These are phyloP conservation scores for Ylistrum balloti DNA, from an alignment of 1,140 invertebrate genomes.

Conservation along the genomic window DNA sequence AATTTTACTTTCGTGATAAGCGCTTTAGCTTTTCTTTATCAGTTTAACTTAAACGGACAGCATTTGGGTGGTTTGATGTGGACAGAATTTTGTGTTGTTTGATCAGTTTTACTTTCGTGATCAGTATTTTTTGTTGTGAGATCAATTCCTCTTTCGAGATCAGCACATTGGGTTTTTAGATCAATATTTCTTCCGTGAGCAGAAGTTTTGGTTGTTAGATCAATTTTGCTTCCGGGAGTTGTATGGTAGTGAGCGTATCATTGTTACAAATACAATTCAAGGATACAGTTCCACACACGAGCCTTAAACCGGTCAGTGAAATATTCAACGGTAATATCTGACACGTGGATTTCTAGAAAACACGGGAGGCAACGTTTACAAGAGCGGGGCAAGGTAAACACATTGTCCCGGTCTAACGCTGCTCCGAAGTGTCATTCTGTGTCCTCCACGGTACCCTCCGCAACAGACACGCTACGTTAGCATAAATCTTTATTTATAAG, in stretches of 20 bases:
- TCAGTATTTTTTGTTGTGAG: too few relatives aligned
- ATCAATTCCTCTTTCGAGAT: too few relatives aligned
- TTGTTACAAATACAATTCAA: not conserved
- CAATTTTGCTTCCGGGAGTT: not conserved
- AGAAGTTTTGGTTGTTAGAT: too few relatives aligned
- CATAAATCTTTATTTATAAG: conserved; percentile 32
- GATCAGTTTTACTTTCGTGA: not conserved
- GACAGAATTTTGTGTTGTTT: too few relatives aligned
- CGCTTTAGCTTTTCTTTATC: too few relatives aligned
- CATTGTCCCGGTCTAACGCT: not conserved
- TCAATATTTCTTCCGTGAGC: too few relatives aligned
- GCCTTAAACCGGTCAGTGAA: not conserved
- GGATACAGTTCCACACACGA: not conserved
- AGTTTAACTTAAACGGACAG: too few relatives aligned
- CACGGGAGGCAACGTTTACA: not conserved
- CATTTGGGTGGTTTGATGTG: too few relatives aligned
- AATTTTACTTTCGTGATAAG: too few relatives aligned
- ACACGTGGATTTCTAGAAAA: not conserved
- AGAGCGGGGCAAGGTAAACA: not conserved
- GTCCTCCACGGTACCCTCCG: not conserved
- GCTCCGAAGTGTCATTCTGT: not conserved
- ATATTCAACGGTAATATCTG: not conserved
- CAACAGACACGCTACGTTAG: not conserved
- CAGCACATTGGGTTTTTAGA: too few relatives aligned
- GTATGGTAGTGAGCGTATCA: not conserved